phyloP scores from a whole-genome alignment of 2,113 vertebrate genomes.

The Microcebus griseorufus region DNA sequence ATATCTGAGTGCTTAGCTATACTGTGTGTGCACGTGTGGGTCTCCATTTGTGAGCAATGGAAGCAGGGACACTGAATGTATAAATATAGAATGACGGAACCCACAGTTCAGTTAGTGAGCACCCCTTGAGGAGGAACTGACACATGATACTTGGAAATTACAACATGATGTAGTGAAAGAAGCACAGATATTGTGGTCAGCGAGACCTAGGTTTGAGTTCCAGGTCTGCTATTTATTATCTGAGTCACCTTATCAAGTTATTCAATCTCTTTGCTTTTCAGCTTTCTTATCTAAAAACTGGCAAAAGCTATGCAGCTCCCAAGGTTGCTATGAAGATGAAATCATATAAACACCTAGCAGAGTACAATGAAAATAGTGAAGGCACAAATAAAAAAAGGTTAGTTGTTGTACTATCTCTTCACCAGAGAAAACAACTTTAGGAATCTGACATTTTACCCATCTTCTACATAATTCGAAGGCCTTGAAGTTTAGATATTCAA shows the following conservation, averaged over 20 bases:
- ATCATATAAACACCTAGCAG: neutral
- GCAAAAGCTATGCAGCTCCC: neutral
- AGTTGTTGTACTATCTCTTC: neutral
- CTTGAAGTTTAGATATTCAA: neutral
- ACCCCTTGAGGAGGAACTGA: neutral
- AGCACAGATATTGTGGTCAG: neutral
- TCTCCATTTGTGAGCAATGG: neutral
- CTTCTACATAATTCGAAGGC: neutral
- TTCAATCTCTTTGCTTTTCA: neutral
- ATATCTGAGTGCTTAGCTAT: neutral
- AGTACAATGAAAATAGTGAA: neutral
- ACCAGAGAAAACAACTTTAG: neutral
- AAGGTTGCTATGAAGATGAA: neutral
- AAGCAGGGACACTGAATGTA: neutral
- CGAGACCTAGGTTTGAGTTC: neutral
- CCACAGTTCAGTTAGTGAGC: neutral
- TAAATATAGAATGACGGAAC: neutral
- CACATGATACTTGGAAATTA: neutral
- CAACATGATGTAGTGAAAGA: neutral
- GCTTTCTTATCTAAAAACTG: slow-evolving; percentile 10
- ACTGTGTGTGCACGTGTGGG: neutral
- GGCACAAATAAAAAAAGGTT: neutral
- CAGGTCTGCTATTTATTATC: neutral
- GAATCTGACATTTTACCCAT: neutral
- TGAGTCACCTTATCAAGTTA: neutral